Evolutionary conservation across 2,888 invertebrate species (phyloP), one percentile per base, ranked within the genome.

Genomic region (Dasysyrphus tricinctus): DNA sequence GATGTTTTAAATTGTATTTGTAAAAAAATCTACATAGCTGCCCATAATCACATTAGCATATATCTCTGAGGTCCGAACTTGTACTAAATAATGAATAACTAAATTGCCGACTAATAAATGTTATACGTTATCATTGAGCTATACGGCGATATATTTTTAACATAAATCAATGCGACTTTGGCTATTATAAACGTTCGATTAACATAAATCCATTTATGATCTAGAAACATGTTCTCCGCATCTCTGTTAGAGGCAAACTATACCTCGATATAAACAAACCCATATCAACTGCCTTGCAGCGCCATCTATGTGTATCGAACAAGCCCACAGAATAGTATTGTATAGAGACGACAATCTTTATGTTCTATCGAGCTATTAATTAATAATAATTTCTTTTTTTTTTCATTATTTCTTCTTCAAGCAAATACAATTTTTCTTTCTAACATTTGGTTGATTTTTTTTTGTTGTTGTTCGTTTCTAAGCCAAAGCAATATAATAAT

Each of bases 191-290:
- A 77, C 79, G n/a, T 65, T 56, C 47, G 61, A 80, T 85, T 85
- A 63, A 57, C 81, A 81, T 85, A 85, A 77, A 69, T 73, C 74
- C 80, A 80, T 80, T 85, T 77, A 67, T 85, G 84, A 80, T 80
- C 73, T 63, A 69, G 67, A 78, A 74, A 78, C 78, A 49, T 78
- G 82, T 74, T 82, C 39, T 63, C 24, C 51, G 9, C 19, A 16
- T 12, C 24, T 54, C 29, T 5, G 12, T 16, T 12, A 39, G 4
- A 39, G 3, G 12, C 12, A 4, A n/a, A n/a, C 16, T 8, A 4
- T 11, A 49, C 12, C 24, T 51, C 51, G 51, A 51, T 51, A 14
- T 24, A 51, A 51, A 51, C 51, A 24, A n/a, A 29, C 54, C 24
- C n/a, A 37, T 12, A 4, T 11, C 24, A 0, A 9, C 1, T 65